Evolutionary conservation across 2,113 vertebrate species (phyloP).

Genomic region (Trichechus manatus): DNA sequence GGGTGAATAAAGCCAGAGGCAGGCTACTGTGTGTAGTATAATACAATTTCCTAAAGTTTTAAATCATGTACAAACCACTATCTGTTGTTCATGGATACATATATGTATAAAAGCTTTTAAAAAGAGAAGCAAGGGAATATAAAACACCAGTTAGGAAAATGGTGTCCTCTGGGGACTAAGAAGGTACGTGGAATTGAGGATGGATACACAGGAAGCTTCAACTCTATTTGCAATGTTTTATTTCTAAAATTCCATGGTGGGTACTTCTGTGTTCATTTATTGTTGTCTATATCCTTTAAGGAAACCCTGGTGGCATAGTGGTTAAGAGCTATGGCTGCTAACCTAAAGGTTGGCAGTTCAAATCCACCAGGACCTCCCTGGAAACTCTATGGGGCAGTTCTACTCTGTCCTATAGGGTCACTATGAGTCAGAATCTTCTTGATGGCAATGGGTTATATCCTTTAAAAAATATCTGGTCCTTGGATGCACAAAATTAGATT

Average conservation of each 20-base stretch:
- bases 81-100: neutral
- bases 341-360: no score
- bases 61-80: neutral
- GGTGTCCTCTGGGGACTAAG: neutral
- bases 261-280: neutral
- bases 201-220: neutral
- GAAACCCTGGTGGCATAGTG: no score
- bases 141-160: neutral
- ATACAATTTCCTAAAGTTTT: neutral
- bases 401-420: no score
- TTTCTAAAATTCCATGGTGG: slow-evolving; percentile 2
- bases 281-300: neutral
- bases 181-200: neutral
- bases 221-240: neutral
- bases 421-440: no score
- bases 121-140: neutral
- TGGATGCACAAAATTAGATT: neutral
- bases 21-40: neutral
- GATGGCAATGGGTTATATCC: no score
- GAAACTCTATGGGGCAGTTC: no score
- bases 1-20: neutral
- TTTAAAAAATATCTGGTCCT: neutral
- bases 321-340: no score
- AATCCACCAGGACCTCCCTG: no score
- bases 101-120: neutral